Base-by-base conservation (phyloP, 1,140 invertebrate genomes). In the Campoletis sonorensis region DNA sequence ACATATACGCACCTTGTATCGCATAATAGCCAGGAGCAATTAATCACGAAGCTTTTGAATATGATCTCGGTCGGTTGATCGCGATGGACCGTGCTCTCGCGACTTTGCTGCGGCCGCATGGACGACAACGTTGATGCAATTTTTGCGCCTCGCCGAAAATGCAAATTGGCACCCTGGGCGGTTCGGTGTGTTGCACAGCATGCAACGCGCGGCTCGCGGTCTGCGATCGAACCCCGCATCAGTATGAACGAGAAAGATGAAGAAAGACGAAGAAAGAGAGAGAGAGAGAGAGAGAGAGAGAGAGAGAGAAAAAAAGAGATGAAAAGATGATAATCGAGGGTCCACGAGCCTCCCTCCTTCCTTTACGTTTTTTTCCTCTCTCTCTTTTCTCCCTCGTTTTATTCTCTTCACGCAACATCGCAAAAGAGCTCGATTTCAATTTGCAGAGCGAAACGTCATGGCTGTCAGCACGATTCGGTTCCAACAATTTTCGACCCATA, bases 341-440 rank as follows among this genome's bases (percentile, higher is more conserved):
- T 18, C 73, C 73, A 27, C 73, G 71, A 83, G 64, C 70, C 78
- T 78, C 75, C 82, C 81, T 18, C 30, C 54, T 78, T 68, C 45
- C 77, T 72, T 71, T 72, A 45, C 37, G 37, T 37, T 26, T 45
- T 45, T 49, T 81, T 26, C 15, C 15, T 37, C 26, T 4, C 5
- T 78, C 26, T 21, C 18, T 4, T 21, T 79, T 64, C 5, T 49
- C 30, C 67, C 45, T 15, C 30, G 23, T 64, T 40, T 72, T 49
- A 40, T 72, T 72, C 40, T 49, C 37, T 72, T 72, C 70, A 49
- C 70, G 70, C 70, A 72, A 49, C 40, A 72, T 30, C 33, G 70
- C 72, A 23, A 64, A 64, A 64, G 51, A 67, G 67, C 71, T 70
- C 64, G 70, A 86, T 82, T 87, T 68, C 79, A 86, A 86, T 86